Percentiles rank a stretch among this genome's conserved stretches.
phyloP scores from a whole-genome alignment of 2,888 invertebrate species.

The Machimus rusticus region DNA sequence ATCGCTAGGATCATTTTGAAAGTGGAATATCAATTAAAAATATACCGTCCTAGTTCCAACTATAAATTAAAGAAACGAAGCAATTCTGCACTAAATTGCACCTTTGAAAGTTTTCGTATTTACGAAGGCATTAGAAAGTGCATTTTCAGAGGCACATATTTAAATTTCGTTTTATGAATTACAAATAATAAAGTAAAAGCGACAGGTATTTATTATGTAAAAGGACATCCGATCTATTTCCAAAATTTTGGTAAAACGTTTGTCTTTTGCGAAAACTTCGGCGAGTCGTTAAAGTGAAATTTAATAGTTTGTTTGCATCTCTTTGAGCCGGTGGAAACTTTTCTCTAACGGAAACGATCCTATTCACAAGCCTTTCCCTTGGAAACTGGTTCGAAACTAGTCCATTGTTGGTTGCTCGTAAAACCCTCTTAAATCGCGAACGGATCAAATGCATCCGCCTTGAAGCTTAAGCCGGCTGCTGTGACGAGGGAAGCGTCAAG shows the following conservation, averaged over 20 bases:
- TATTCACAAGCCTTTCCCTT: neutral
- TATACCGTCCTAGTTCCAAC: no score
- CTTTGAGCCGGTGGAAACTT: neutral
- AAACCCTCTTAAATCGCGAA: neutral
- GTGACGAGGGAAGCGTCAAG: neutral
- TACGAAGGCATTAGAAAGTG: neutral
- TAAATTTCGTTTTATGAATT: neutral
- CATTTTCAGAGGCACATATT: neutral
- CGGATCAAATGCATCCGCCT: neutral
- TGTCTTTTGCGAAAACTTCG: neutral
- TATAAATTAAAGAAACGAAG: no score
- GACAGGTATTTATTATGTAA: no score
- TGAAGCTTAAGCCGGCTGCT: neutral
- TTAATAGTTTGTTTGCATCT: neutral
- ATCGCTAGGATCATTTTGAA: no score
- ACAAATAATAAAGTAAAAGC: neutral
- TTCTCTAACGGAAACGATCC: neutral
- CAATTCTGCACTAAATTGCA: no score
- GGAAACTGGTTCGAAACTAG: neutral
- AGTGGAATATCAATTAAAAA: no score
- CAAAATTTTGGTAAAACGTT: neutral
- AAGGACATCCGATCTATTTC: no score
- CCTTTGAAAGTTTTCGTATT: neutral
- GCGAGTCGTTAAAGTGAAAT: neutral
- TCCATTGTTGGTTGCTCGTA: neutral